phyloP scores from a whole-genome alignment of 2,113 vertebrate genomes.

The Stegostoma tigrinum region DNA sequence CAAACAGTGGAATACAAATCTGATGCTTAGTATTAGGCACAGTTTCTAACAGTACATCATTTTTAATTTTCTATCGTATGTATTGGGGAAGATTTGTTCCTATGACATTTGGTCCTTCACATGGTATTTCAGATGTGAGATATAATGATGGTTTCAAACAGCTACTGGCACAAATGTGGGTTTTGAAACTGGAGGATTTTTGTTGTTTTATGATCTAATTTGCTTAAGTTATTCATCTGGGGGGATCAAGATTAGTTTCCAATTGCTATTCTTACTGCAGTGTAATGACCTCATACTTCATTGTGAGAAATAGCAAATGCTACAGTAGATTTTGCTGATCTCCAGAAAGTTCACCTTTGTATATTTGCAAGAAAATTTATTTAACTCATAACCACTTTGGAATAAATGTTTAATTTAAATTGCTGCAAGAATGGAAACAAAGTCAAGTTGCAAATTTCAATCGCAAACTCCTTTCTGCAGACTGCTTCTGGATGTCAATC shows the following conservation, averaged over 20 bases:
- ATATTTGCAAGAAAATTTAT: not conserved
- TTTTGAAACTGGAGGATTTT: not conserved
- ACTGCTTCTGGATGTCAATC: not conserved
- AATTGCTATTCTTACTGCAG: not conserved
- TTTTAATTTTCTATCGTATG: not conserved
- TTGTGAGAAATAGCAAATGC: not conserved
- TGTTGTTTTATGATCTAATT: slow-evolving; percentile 28
- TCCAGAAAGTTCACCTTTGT: not conserved
- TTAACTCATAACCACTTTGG: not conserved
- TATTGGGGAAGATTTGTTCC: not conserved
- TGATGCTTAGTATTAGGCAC: not conserved
- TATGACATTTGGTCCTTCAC: not conserved
- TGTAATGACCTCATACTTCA: not conserved
- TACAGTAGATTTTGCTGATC: not conserved
- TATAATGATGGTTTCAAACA: slow-evolving; percentile 3
- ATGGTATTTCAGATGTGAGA: not conserved
- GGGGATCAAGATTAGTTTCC: not conserved
- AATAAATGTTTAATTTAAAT: not conserved
- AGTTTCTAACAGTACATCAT: slow-evolving; percentile 2
- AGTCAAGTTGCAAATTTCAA: not conserved
- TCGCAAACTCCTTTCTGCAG: not conserved
- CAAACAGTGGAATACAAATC: not conserved
- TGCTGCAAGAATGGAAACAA: not conserved
- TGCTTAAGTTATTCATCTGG: slow-evolving; percentile 30
- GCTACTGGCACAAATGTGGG: not conserved